phyloP scores from a whole-genome alignment of 2,113 vertebrate genomes.

The Jaculus jaculus region DNA sequence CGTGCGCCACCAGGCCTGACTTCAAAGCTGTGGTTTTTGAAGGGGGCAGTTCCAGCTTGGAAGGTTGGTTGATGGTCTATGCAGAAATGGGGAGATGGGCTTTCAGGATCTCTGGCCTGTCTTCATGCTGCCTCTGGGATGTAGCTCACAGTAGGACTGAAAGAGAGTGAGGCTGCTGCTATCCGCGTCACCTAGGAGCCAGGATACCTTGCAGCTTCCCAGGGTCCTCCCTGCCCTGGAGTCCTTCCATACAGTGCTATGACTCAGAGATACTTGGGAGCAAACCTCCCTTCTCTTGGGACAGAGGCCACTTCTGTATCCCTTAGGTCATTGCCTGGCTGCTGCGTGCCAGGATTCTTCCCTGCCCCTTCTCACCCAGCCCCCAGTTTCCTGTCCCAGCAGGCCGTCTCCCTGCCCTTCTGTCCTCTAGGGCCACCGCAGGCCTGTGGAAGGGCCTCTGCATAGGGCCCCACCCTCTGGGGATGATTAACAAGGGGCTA shows the following conservation, averaged over 20 bases:
- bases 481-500: not conserved
- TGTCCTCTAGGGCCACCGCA: not conserved
- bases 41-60: not conserved
- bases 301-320: not conserved
- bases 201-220: not conserved
- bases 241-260: not conserved
- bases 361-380: not conserved
- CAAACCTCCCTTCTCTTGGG: not conserved
- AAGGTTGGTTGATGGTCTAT: not conserved
- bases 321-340: not conserved
- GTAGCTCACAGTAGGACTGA: not conserved
- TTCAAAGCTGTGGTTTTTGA: conserved; percentile 61
- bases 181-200: not conserved
- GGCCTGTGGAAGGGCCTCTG: not conserved
- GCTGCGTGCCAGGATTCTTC: conserved; percentile 25
- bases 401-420: not conserved
- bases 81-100: not conserved
- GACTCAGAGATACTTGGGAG: not conserved
- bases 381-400: not conserved
- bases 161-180: not conserved
- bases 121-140: not conserved
- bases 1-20: too few species aligned
- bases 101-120: not conserved
- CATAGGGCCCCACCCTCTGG: not conserved
- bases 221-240: not conserved